Evolutionary conservation across 1,140 invertebrate species (phyloP), one percentile per base, ranked within the genome.

Genomic region (Drosophila sulfurigaster): DNA sequence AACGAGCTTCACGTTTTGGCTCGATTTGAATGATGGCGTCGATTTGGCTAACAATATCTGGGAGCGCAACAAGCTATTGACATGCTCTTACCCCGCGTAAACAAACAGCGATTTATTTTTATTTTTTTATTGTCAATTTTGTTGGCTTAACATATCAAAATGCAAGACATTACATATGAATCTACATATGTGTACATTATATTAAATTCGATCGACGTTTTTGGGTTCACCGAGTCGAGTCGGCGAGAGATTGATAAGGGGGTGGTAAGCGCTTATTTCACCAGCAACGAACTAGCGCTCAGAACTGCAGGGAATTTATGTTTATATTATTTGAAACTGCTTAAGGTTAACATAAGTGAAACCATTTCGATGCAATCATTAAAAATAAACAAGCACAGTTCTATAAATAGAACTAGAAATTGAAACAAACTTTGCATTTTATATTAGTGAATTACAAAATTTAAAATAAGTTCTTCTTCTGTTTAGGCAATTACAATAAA

Each of bases 211-310:
- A 68, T 51, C 48, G n/a, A n/a, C 15, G 56, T 60, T 74, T 59
- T 58, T 28, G 69, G 56, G 56, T 46, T 68, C 49, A 51, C 28
- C 43, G 25, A 69, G 66, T 35, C 43, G 25, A 69, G 66, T 38
- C 66, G n/a, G n/a, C n/a, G n/a, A 72, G 16, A 68, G 71, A 74
- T 67, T 74, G 71, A 74, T 68, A 62, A 74, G 71, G 70, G 70
- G n/a, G n/a, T n/a, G n/a, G n/a, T n/a, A n/a, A n/a, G n/a, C n/a
- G n/a, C n/a, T n/a, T n/a, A n/a, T n/a, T n/a, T n/a, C n/a, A n/a
- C n/a, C n/a, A n/a, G n/a, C n/a, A n/a, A n/a, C n/a, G n/a, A n/a
- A n/a, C n/a, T n/a, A n/a, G n/a, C n/a, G n/a, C n/a, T n/a, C n/a
- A n/a, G n/a, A n/a, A n/a, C n/a, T n/a, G n/a, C n/a, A n/a, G n/a